Conservation (phyloP, 2,797 vertebrate genomes). For the Thripadectes ignobilis region DNA sequence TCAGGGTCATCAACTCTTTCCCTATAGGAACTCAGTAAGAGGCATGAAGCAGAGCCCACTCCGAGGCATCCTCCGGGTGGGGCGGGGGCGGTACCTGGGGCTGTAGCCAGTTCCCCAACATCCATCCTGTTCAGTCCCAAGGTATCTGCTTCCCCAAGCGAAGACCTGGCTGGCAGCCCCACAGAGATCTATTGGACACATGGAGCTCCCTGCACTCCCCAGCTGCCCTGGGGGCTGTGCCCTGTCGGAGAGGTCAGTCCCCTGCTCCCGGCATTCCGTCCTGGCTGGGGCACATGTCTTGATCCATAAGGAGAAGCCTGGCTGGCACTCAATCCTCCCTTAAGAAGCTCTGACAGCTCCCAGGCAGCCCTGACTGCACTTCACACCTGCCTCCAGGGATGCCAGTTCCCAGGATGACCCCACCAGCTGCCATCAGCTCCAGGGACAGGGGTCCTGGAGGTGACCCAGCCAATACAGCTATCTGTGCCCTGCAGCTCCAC, state of each 20-base stretch:
- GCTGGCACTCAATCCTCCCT: not conserved
- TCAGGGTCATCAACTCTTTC: not conserved
- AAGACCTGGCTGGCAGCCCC: not conserved
- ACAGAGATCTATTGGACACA: no score
- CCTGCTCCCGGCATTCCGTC: not conserved
- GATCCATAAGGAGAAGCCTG: not conserved
- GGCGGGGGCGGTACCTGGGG: no score
- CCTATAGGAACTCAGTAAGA: not conserved
- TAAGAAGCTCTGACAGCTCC: constrained; percentile 1
- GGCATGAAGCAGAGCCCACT: not conserved
- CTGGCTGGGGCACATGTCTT: not conserved
- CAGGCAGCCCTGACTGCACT: not conserved
- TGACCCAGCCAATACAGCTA: accelerated
- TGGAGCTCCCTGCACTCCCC: not conserved
- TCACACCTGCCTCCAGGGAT: not conserved
- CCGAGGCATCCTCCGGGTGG: accelerated
- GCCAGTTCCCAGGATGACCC: not conserved
- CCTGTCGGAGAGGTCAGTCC: not conserved
- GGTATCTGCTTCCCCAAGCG: accelerated
- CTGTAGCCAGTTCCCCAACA: not conserved
- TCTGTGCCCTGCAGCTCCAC: not conserved
- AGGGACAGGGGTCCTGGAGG: not conserved
- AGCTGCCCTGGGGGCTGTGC: not conserved
- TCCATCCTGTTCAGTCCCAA: accelerated
- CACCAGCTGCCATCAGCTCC: not conserved